These are phyloP conservation scores for Lonchura striata DNA, from an alignment of 2,113 vertebrate species.

Conservation along the genomic window DNA sequence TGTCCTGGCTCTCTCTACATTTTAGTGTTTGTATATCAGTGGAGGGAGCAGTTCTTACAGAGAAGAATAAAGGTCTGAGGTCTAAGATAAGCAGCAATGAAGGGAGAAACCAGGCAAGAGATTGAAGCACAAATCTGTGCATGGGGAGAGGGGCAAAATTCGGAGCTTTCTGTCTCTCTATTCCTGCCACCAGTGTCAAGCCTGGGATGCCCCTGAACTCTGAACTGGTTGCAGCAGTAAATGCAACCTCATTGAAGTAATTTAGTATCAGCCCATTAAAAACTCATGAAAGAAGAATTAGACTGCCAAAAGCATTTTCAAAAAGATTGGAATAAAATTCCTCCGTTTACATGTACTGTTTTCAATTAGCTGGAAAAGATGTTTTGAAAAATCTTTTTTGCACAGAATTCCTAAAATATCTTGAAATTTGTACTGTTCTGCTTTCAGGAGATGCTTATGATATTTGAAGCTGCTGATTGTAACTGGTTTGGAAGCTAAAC, in stretches of 20 bases:
- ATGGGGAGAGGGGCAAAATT: neutral
- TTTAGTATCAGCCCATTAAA: neutral
- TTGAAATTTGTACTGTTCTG: neutral
- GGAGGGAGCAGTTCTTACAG: neutral
- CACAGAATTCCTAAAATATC: neutral
- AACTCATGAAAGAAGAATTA: neutral
- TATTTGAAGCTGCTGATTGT: neutral
- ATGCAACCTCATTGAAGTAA: neutral
- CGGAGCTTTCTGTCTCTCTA: neutral
- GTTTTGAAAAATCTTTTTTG: neutral
- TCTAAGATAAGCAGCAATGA: neutral
- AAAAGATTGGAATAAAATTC: neutral
- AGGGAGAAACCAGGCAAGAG: neutral
- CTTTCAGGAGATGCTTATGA: neutral
- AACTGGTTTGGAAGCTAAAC: neutral
- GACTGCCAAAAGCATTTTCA: neutral
- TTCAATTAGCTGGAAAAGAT: neutral
- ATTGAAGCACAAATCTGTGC: neutral
- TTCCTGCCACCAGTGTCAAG: neutral
- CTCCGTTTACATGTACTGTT: neutral
- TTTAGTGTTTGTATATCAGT: neutral
- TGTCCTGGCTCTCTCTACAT: neutral
- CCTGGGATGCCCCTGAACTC: neutral
- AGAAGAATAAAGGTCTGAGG: neutral
- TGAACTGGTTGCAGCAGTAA: neutral